Evolutionary conservation across 2,888 invertebrate genomes (phyloP).

Genomic region (Apamea monoglypha): DNA sequence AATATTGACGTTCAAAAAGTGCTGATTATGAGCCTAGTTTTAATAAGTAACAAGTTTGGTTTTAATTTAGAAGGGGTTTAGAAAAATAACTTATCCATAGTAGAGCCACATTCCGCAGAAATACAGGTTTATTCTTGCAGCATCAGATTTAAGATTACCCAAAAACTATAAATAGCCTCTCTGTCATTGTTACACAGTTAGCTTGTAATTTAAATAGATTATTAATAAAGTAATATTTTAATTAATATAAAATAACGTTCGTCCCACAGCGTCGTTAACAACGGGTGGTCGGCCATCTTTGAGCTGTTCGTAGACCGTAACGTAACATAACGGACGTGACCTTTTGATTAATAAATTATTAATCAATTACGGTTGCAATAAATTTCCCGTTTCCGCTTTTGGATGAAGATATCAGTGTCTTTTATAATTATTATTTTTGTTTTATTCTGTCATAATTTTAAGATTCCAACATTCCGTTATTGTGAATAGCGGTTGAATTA

Average conservation of each 20-base stretch:
- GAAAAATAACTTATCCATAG: neutral
- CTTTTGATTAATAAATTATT: slow-evolving; percentile 57
- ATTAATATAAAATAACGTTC: slow-evolving; percentile 59
- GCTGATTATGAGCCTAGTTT: neutral
- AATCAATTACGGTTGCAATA: slow-evolving; percentile 65
- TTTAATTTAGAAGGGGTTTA: neutral
- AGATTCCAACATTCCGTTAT: slow-evolving; percentile 26
- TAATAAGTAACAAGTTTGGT: neutral
- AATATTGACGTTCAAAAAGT: neutral
- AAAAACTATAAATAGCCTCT: neutral
- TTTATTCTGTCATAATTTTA: slow-evolving; percentile 21
- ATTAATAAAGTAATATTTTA: slow-evolving; percentile 63
- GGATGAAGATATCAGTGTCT: slow-evolving; percentile 55
- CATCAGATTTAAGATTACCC: neutral
- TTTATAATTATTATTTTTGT: slow-evolving; percentile 27
- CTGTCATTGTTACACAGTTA: slow-evolving; percentile 34
- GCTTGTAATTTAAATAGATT: slow-evolving; percentile 48
- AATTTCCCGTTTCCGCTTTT: slow-evolving; percentile 54
- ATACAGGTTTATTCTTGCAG: neutral
- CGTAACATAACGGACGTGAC: slow-evolving; percentile 41
- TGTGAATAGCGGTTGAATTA: slow-evolving; percentile 9
- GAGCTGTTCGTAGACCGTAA: slow-evolving; percentile 5
- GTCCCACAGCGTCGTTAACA: slow-evolving; percentile 56
- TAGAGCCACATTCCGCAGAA: neutral
- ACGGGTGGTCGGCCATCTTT: slow-evolving; percentile 61